Evolutionary conservation across 2,113 vertebrate genomes (phyloP), one percentile per base, ranked within the genome.

Genomic region (Puntigrus tetrazona): DNA sequence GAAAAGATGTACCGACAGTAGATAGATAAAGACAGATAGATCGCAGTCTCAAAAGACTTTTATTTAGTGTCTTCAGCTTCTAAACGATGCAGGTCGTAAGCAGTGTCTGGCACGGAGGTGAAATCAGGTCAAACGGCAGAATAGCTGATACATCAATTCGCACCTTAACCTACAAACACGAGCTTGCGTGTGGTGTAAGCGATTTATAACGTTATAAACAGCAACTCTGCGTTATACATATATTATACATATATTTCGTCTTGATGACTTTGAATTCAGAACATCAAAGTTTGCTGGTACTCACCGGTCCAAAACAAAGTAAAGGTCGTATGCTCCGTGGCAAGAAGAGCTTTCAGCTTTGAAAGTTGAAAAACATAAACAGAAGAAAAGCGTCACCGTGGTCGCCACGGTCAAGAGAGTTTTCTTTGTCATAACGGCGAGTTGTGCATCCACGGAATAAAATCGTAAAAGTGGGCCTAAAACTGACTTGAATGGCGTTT

Each of bases 241-340:
- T n/a, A n/a, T n/a, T n/a, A n/a, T 3, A 18, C 0, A 29, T 13
- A n/a, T 13, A 5, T 38, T 3, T 41, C 27, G 69, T 43, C 69
- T 72, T 25, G 10, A 72, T 3, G 5, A 50, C 70, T 13, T 45
- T 69, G 5, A 36, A 69, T 34, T 43, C 2, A 7, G 69, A 22
- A 29, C 16, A 34, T 69, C 9, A 6, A 18, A 36, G 29, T 11
- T 29, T 77, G 7, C 1, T 36, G 67, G 11, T 43, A 92, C 96
- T 95, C 92, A 97, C 96, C 93, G 96, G 93, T 98, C 97, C 50
- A 98, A 61, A n/a, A 98, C 96, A 80, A 97, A 97, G 93, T 97
- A 97, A 67, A 97, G 92, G 86, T 98, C 96, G 89, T 96, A 97
- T 0, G 96, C 96, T 85, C 94, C 95, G 59, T 93, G 94, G 83